Evolutionary conservation across 2,888 invertebrate species (phyloP).

Genomic region (Dynastes grantii): DNA sequence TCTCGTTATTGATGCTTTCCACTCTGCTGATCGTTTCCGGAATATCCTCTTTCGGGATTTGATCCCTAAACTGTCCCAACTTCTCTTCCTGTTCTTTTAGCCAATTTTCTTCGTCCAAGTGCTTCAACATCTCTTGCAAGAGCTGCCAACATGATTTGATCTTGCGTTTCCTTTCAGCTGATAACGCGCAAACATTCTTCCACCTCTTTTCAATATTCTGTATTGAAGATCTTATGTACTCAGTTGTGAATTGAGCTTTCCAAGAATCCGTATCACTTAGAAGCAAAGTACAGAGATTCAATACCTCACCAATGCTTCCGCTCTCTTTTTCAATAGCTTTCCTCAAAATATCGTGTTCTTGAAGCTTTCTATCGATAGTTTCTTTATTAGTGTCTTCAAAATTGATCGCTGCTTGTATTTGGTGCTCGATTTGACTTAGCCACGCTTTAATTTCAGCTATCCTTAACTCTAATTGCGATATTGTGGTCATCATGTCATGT

Average conservation of each 20-base stretch:
- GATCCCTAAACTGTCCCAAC: slow-evolving; percentile 75
- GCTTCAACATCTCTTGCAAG: slow-evolving; percentile 75
- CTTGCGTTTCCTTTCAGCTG: slow-evolving; percentile 80
- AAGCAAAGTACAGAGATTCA: slow-evolving; percentile 85
- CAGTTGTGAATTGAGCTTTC: slow-evolving; percentile 81
- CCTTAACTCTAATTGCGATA: slow-evolving; percentile 80
- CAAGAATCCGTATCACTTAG: slow-evolving; percentile 83
- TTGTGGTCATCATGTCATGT: slow-evolving; percentile 81
- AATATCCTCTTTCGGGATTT: slow-evolving; percentile 76
- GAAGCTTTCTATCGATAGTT: slow-evolving; percentile 79
- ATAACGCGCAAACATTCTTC: slow-evolving; percentile 83
- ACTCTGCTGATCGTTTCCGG: slow-evolving; percentile 74
- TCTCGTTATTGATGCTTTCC: slow-evolving; percentile 73
- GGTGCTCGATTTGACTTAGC: slow-evolving; percentile 82
- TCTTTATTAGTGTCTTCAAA: slow-evolving; percentile 79
- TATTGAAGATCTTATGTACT: slow-evolving; percentile 78
- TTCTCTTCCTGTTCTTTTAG: slow-evolving; percentile 77
- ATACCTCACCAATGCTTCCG: slow-evolving; percentile 82
- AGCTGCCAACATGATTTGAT: slow-evolving; percentile 77
- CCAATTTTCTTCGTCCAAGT: slow-evolving; percentile 76
- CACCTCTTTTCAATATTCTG: slow-evolving; percentile 85
- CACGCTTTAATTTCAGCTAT: slow-evolving; percentile 82
- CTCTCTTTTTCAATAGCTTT: slow-evolving; percentile 85
- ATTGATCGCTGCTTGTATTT: slow-evolving; percentile 78
- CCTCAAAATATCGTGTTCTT: slow-evolving; percentile 82